Conservation (phyloP, 2,888 invertebrate species). For the Molanna angustata region DNA sequence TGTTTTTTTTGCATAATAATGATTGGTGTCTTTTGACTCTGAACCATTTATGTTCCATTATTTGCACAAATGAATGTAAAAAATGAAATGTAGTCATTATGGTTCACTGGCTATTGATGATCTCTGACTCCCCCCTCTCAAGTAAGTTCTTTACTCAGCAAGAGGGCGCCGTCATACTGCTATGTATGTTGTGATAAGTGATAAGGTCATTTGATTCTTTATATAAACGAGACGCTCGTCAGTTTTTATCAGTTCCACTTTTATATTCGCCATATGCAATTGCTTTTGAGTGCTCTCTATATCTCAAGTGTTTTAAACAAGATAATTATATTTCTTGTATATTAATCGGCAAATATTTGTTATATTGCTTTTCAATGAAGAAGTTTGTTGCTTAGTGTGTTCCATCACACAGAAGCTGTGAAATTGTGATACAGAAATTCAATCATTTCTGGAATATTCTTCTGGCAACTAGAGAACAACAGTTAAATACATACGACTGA, state of each 20-base stretch:
- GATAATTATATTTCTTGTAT: not conserved
- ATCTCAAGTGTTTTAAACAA: too few relatives aligned
- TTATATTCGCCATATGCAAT: too few relatives aligned
- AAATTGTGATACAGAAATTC: not conserved
- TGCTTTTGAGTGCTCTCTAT: too few relatives aligned
- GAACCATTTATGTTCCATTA: not conserved
- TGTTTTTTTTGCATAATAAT: not conserved
- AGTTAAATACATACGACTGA: not conserved
- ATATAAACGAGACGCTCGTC: slow-evolving; percentile 13
- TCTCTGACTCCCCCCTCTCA: slow-evolving; percentile 30
- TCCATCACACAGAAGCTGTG: slow-evolving; percentile 10
- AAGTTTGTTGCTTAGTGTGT: slow-evolving; percentile 23
- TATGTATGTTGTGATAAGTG: not conserved
- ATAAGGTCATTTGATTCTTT: slow-evolving; percentile 10
- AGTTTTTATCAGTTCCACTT: slow-evolving; percentile 11
- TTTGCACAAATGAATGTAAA: slow-evolving; percentile 16
- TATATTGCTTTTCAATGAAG: slow-evolving; percentile 24
- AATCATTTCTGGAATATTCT: not conserved
- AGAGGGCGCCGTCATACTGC: not conserved
- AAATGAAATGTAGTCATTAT: slow-evolving; percentile 12
- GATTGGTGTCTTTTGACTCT: not conserved
- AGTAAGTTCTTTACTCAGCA: slow-evolving; percentile 7
- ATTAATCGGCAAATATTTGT: slow-evolving; percentile 1
- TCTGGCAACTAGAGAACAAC: not conserved
- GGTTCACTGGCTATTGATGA: slow-evolving; percentile 21